Evolutionary conservation across 2,797 vertebrate species (phyloP), one percentile per base, ranked within the genome.

Genomic region (Okamejei kenojei): DNA sequence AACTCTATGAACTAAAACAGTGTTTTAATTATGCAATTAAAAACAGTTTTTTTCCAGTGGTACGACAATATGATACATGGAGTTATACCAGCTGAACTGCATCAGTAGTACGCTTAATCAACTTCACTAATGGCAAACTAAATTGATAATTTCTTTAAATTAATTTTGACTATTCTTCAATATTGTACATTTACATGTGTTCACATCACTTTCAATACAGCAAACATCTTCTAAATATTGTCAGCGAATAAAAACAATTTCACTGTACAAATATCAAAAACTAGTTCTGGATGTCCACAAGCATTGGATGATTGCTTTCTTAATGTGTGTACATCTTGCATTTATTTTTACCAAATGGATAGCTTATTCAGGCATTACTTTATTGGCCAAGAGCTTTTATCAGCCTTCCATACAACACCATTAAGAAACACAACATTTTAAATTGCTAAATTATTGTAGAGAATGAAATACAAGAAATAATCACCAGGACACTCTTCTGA

Each of bases 161-260:
- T 32, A 88, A 8, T 88, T 35, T 65, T 15, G n/a, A 88, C 17
- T n/a, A 65, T 65, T 29, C 26, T 88, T 79, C 17, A 79, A 38
- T 79, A 79, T 79, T 79, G 35, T 79, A 15, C 32, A 35, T 79
- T 79, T 65, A 88, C 63, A 88, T 88, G 23, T 54, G 4, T 84
- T 63, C n/a, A 86, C 29, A 88, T 32, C 35, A 88, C 63, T 35
- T 88, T 88, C 61, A 68, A 68, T 32, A 19, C 32, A 68, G 84
- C 9, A 65, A 35, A 9, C 2, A 19, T 88, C 84, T 65, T 88
- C 17, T 32, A n/a, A 19, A 61, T 68, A 32, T 1, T 74, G 45
- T 26, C 54, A 92, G 13, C 10, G 88, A 91, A 91, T 38, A 91
- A n/a, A 90, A 74, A 92, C 68, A 74, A 45, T 74, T 91, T 74